A percentile compares a stretch with the other conserved stretches of the same genome.
phyloP scores from a whole-genome alignment of 30 jellyfish, hydroid and myxozoan genomes.

The Aurelia sp. region DNA sequence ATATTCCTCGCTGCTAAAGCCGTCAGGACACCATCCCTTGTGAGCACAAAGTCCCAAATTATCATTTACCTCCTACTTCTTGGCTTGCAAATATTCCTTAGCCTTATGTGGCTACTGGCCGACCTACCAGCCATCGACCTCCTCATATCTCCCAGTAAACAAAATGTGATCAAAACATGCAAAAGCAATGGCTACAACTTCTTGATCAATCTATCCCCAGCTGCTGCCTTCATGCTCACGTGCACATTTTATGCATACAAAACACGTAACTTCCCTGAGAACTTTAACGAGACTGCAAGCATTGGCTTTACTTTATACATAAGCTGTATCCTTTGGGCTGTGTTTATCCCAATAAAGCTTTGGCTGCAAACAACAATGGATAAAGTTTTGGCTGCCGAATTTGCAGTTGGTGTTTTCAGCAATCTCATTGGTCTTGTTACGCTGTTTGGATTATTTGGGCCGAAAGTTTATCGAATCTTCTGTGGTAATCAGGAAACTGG shows the following conservation, averaged over 20 bases:
- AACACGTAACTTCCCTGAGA: conserved; percentile 84
- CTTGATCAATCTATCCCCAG: conserved; percentile 49
- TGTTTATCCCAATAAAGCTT: conserved; percentile 29
- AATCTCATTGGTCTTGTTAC: neutral
- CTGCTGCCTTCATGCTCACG: conserved; percentile 65
- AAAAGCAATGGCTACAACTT: conserved; percentile 26
- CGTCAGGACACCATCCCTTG: conserved; percentile 53
- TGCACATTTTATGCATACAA: conserved; percentile 84
- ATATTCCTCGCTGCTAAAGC: conserved; percentile 67
- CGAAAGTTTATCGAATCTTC: neutral
- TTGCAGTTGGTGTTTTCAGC: conserved; percentile 31
- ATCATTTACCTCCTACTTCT: conserved; percentile 56
- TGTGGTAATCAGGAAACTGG: neutral
- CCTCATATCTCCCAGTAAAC: conserved; percentile 16
- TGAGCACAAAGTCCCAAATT: conserved; percentile 74
- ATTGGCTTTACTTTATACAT: conserved; percentile 84
- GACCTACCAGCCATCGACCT: conserved; percentile 53
- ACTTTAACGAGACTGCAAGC: conserved; percentile 80
- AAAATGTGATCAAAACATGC: conserved; percentile 50
- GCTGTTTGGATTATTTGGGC: conserved; percentile 35
- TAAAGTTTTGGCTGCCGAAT: neutral
- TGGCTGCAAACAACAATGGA: neutral
- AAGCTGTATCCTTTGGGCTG: conserved; percentile 68
- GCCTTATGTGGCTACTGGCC: conserved; percentile 69
- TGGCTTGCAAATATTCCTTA: conserved; percentile 70